Evolutionary conservation across 92 coral and sea anemone genomes (phyloP).

Genomic region (Pocillopora grandis): DNA sequence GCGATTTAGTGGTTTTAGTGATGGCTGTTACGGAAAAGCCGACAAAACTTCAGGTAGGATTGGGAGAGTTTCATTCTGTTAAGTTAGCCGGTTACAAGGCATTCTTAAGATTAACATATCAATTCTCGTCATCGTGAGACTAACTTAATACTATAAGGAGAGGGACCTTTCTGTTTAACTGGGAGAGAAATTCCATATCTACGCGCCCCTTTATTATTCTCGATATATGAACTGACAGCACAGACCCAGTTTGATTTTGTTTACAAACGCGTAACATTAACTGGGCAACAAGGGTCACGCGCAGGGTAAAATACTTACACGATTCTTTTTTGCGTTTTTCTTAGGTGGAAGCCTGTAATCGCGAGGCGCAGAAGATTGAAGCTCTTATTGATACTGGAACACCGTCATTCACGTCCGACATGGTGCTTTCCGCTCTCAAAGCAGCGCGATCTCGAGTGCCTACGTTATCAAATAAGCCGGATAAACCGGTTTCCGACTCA

Average conservation of each 20-base stretch:
- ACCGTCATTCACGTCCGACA: constrained; percentile 89
- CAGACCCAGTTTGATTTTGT: no score
- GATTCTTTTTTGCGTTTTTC: background rate
- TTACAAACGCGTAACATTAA: no score
- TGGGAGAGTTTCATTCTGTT: background rate
- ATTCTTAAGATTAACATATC: no score
- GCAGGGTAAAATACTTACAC: background rate
- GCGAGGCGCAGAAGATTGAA: constrained; percentile 93
- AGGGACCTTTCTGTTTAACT: no score
- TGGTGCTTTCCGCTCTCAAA: constrained; percentile 81
- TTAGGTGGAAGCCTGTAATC: constrained; percentile 88
- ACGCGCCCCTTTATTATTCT: no score
- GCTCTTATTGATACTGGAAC: constrained; percentile 87
- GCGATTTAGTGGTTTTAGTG: constrained; percentile 83
- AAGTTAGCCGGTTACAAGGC: no score
- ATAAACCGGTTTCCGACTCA: constrained; percentile 8
- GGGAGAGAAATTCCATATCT: no score
- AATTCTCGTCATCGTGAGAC: no score
- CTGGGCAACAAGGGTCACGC: no score
- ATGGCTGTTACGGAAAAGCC: constrained; percentile 84
- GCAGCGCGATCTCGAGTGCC: constrained; percentile 79
- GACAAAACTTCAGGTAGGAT: constrained; percentile 83
- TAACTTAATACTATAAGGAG: no score
- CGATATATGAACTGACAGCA: no score
- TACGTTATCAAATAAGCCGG: constrained; percentile 29